Evolutionary conservation across 2,888 invertebrate species (phyloP).

Genomic region (Eristalis pertinax): DNA sequence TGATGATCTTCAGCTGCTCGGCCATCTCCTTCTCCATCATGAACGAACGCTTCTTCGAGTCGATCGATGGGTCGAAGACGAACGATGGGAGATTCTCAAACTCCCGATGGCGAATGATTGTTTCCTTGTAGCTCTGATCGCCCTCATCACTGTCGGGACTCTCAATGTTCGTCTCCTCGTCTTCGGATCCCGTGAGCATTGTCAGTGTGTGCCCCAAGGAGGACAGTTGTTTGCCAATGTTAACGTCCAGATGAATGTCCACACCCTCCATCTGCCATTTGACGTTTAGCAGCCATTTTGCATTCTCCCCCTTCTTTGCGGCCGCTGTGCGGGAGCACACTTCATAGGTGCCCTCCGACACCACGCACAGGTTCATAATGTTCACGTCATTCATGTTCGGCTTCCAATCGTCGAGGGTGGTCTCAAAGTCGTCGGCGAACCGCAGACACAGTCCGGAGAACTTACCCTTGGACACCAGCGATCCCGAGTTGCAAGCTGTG

Average conservation of each 20-base stretch:
- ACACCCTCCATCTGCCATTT: conserved; percentile 99
- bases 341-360: conserved; percentile 99
- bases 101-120: conserved; percentile 84
- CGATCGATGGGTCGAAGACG: conserved; percentile 90
- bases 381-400: conserved; percentile 90
- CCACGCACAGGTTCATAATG: conserved; percentile 95
- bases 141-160: conserved; percentile 90
- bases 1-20: conserved; percentile 97
- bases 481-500: conserved; percentile 95
- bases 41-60: conserved; percentile 92
- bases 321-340: conserved; percentile 91
- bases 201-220: conserved; percentile 97
- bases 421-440: conserved; percentile 98
- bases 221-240: conserved; percentile 97
- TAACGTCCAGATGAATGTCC: conserved; percentile 97
- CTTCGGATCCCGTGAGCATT: conserved; percentile 95
- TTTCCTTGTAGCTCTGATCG: conserved; percentile 85
- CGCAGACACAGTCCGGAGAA: conserved; percentile 95
- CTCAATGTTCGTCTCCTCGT: conserved; percentile 87
- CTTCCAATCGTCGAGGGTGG: conserved; percentile 98
- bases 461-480: conserved; percentile 95
- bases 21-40: conserved; percentile 98
- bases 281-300: conserved; percentile 98
- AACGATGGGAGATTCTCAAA: conserved; percentile 91
- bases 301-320: conserved; percentile 93